Evolutionary conservation across 2,797 vertebrate genomes (phyloP).

Genomic region (Sternarchorhynchus goeldii): DNA sequence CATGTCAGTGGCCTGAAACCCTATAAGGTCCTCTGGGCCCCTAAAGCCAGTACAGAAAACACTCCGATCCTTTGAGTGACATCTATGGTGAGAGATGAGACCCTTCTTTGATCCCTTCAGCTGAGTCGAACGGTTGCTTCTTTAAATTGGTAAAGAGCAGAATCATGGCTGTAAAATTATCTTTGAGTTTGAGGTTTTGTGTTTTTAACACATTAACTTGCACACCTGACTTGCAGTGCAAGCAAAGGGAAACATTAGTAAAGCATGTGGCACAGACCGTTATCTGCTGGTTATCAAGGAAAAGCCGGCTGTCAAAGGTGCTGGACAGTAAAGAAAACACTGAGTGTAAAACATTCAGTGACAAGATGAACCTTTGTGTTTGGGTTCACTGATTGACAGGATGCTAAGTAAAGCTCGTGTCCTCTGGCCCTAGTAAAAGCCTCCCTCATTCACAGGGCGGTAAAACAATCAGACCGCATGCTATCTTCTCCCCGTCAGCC

Average conservation of each 20-base stretch:
- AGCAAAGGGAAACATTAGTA: conserved; percentile 11
- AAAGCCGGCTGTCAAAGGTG: conserved; percentile 36
- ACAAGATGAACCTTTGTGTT: conserved; percentile 51
- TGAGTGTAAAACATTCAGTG: conserved; percentile 35
- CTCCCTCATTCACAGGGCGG: conserved; percentile 42
- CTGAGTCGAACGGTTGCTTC: conserved; percentile 10
- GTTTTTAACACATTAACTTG: conserved; percentile 26
- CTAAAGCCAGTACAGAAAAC: conserved; percentile 55
- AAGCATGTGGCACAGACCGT: background rate
- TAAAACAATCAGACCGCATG: conserved; percentile 55
- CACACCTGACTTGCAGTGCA: background rate
- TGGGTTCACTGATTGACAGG: conserved; percentile 55
- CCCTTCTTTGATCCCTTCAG: conserved; percentile 41
- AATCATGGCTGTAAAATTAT: conserved; percentile 1
- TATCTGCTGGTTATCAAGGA: conserved; percentile 31
- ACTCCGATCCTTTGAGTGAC: conserved; percentile 44
- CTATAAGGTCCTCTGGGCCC: conserved; percentile 47
- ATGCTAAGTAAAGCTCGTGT: conserved; percentile 38
- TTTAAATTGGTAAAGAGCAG: conserved; percentile 31
- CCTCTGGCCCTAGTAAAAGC: conserved; percentile 49
- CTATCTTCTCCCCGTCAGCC: conserved; percentile 46
- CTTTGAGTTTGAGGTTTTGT: background rate
- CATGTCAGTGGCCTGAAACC: conserved; percentile 47
- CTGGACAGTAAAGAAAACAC: conserved; percentile 29
- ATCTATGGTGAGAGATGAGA: conserved; percentile 41